Percentiles rank a stretch among this genome's conserved stretches.
phyloP scores from a whole-genome alignment of 1,140 invertebrate genomes.

The Melitaea cinxia region DNA sequence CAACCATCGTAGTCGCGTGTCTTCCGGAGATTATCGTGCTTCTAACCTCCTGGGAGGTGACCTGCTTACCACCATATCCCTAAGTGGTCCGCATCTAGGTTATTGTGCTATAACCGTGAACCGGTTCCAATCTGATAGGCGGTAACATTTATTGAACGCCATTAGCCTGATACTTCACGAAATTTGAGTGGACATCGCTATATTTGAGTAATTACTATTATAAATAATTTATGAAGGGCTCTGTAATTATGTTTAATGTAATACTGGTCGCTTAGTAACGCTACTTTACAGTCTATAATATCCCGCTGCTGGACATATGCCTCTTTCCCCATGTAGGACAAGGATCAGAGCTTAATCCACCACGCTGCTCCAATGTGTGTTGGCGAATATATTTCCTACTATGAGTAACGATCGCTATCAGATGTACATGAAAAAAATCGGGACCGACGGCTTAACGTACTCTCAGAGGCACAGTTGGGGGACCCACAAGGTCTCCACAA shows the following conservation, averaged over 20 bases:
- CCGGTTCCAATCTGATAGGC: slow-evolving; percentile 18
- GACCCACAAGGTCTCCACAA: too few species aligned
- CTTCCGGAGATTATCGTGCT: slow-evolving; percentile 53
- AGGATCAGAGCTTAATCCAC: too few species aligned
- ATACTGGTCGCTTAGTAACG: too few species aligned
- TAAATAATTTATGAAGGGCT: neutral
- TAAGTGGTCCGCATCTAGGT: slow-evolving; percentile 67
- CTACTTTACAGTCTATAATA: too few species aligned
- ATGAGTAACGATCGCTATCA: too few species aligned
- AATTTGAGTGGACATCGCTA: neutral
- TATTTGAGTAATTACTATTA: neutral
- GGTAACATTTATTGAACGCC: slow-evolving; percentile 12
- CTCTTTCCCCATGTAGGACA: too few species aligned
- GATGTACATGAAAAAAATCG: too few species aligned
- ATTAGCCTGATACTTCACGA: slow-evolving; percentile 6
- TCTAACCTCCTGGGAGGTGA: slow-evolving; percentile 59
- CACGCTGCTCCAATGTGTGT: too few species aligned
- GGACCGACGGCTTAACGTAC: too few species aligned
- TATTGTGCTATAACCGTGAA: slow-evolving; percentile 52
- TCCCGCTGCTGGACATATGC: too few species aligned
- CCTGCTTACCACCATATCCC: slow-evolving; percentile 61
- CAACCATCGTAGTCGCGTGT: slow-evolving; percentile 46
- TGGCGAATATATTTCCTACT: too few species aligned
- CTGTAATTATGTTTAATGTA: neutral
- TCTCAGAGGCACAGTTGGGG: too few species aligned